phyloP scores from a whole-genome alignment of 2,888 invertebrate genomes.

The Athripsodes cinereus region DNA sequence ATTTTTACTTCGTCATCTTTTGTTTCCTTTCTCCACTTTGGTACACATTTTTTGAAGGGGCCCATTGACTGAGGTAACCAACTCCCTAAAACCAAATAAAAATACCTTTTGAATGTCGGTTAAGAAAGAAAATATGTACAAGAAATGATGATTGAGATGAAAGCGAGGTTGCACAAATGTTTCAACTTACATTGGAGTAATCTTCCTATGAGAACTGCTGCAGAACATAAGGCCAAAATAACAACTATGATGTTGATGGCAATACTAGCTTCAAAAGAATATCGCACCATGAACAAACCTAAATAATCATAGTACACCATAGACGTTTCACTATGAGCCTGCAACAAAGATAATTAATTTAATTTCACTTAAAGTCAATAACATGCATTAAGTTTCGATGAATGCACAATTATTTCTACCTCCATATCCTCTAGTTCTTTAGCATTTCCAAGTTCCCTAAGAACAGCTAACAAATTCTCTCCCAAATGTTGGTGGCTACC shows the following conservation, averaged over 20 bases:
- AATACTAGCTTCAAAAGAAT: conserved; percentile 48
- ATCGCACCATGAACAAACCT: conserved; percentile 61
- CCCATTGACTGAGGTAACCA: neutral
- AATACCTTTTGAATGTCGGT: too few species aligned
- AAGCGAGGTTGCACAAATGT: too few species aligned
- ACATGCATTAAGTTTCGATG: too few species aligned
- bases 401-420: neutral
- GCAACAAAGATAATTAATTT: too few species aligned
- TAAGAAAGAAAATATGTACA: too few species aligned
- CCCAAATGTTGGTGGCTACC: conserved; percentile 84
- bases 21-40: too few species aligned
- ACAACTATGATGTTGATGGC: conserved; percentile 39
- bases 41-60: neutral
- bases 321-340: too few species aligned
- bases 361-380: too few species aligned
- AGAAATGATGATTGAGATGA: too few species aligned
- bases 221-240: conserved; percentile 37
- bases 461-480: conserved; percentile 76
- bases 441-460: neutral
- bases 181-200: conserved; percentile 29
- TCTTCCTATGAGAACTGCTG: conserved; percentile 39
- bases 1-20: too few species aligned
- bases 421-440: neutral
- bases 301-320: conserved; percentile 70
- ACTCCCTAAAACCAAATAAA: neutral